A percentile compares a stretch with the other conserved stretches of the same genome.
Evolutionary conservation across 2,113 vertebrate genomes (phyloP).

Genomic region (Serilophus lunatus): DNA sequence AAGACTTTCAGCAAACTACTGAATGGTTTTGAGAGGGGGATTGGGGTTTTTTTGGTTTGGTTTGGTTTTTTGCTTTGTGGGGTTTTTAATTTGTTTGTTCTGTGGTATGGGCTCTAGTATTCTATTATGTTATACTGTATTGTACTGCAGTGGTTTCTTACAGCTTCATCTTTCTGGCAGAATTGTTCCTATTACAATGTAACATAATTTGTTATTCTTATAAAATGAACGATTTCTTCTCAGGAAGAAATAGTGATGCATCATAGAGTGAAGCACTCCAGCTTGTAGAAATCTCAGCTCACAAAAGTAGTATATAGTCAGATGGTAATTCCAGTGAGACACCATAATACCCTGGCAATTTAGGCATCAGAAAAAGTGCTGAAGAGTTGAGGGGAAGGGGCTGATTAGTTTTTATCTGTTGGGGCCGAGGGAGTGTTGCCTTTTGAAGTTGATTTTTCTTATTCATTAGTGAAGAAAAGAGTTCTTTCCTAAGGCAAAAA

Average conservation of each 20-base stretch:
- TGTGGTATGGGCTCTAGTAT: too few relatives aligned
- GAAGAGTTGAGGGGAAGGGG: neutral
- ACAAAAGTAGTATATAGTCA: neutral
- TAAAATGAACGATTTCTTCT: neutral
- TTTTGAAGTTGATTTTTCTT: neutral
- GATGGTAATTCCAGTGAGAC: neutral
- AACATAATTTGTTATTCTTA: neutral
- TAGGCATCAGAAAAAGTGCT: neutral
- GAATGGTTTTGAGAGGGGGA: too few relatives aligned
- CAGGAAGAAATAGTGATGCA: neutral
- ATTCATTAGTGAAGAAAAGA: neutral
- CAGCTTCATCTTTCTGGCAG: neutral
- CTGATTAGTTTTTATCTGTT: rapidly evolving
- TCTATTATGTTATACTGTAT: neutral
- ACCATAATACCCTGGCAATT: neutral
- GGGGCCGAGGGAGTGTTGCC: rapidly evolving
- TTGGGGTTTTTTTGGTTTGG: too few relatives aligned
- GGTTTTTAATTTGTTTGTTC: neutral
- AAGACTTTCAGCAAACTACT: neutral
- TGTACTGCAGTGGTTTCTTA: neutral
- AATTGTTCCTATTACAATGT: neutral
- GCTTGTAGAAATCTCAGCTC: neutral
- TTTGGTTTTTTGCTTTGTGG: neutral
- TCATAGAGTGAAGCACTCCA: neutral
- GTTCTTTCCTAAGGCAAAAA: neutral